Percentiles rank a stretch among this genome's conserved stretches.
These are phyloP conservation scores for Nomada fabriciana DNA, from an alignment of 2,888 invertebrate genomes.

Conservation along the genomic window DNA sequence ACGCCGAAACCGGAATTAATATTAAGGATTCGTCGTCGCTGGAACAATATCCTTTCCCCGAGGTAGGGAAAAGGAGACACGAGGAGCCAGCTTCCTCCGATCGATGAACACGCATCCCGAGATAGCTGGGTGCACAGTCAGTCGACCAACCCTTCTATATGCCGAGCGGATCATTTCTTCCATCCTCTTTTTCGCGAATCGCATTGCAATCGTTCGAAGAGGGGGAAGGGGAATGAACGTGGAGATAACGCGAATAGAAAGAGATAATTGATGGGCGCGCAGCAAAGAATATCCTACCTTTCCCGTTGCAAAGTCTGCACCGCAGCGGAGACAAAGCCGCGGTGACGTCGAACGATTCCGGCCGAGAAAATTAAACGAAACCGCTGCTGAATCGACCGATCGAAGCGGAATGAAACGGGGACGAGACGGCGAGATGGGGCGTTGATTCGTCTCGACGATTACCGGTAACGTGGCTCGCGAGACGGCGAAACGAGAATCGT, in stretches of 20 bases:
- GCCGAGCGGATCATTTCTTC: not conserved
- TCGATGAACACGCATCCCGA: not conserved
- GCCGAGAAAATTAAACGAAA: conserved; percentile 18
- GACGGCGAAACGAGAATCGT: not conserved
- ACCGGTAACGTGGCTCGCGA: not conserved
- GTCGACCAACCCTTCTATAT: not conserved
- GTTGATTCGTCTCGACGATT: conserved; percentile 7
- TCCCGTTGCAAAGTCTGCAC: not conserved
- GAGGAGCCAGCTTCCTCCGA: not conserved
- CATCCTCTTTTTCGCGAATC: not conserved
- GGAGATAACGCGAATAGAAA: no score
- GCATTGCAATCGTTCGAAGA: not conserved
- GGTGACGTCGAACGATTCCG: no score
- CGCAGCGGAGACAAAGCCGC: not conserved
- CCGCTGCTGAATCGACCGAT: not conserved
- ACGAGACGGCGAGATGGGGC: not conserved
- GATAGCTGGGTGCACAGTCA: no score
- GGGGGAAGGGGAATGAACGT: not conserved
- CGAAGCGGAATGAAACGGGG: not conserved
- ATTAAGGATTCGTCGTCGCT: conserved; percentile 40
- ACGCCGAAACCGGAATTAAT: conserved; percentile 27
- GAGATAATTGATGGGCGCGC: not conserved
- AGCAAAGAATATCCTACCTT: not conserved
- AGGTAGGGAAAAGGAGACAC: not conserved
- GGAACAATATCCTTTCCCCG: conserved; percentile 11